phyloP scores from a whole-genome alignment of 2,797 vertebrate genomes.

The Chaetophractus vellerosus region DNA sequence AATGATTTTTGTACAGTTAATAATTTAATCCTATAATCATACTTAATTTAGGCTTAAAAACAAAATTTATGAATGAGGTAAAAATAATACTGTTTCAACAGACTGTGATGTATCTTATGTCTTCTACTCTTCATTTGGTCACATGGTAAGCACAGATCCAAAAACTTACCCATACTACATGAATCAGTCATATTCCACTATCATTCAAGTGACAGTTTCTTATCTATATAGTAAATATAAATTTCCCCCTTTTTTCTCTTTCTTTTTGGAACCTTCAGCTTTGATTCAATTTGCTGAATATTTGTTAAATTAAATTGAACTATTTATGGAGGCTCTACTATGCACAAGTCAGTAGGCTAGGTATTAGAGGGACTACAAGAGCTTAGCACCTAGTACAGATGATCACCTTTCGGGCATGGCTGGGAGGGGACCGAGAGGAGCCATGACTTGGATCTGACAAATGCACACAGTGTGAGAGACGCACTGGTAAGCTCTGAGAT shows the following conservation, averaged over 20 bases:
- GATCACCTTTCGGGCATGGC: not conserved
- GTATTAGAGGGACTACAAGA: not conserved
- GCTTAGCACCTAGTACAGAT: not conserved
- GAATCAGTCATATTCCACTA: not conserved
- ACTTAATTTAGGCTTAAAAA: slow-evolving; percentile 33
- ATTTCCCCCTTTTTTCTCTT: not conserved
- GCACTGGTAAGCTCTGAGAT: not conserved
- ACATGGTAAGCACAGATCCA: not conserved
- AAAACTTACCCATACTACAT: not conserved
- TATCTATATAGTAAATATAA: not conserved
- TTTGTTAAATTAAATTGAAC: slow-evolving; percentile 4
- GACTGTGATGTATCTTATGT: not conserved
- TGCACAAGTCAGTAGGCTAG: not conserved
- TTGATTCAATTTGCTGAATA: not conserved
- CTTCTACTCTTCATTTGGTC: not conserved
- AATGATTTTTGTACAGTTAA: not conserved
- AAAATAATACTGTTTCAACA: not conserved
- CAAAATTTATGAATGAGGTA: slow-evolving; percentile 19
- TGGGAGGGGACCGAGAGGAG: not conserved
- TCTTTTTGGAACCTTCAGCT: slow-evolving; percentile 34
- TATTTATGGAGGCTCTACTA: not conserved
- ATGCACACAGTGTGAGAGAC: not conserved
- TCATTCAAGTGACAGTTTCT: not conserved
- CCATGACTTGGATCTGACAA: not conserved
- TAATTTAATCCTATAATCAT: not conserved